A percentile compares a stretch with the other conserved stretches of the same genome.
These are phyloP conservation scores for Phataginus tetradactyla DNA, from an alignment of 2,797 vertebrate species.

Conservation along the genomic window DNA sequence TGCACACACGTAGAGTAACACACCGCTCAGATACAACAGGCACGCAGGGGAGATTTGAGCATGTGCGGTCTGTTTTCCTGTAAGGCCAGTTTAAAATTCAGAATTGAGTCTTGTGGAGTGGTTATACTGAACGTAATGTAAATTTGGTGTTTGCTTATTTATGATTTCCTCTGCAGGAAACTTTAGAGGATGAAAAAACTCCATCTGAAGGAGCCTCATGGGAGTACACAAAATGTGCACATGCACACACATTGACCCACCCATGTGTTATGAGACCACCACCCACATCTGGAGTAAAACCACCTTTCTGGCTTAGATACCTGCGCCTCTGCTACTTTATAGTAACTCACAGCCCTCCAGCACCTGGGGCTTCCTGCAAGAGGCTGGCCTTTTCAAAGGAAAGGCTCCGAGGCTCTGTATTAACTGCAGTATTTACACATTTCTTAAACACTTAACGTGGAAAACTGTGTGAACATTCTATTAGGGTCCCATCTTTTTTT, in stretches of 20 bases:
- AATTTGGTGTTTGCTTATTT: not conserved
- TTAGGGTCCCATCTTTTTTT: not conserved
- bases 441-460: not conserved
- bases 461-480: not conserved
- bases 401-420: fast-evolving
- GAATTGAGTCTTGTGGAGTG: not conserved
- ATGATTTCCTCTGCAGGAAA: not conserved
- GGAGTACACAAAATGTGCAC: not conserved
- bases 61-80: not conserved
- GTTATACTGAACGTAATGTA: not conserved
- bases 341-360: not conserved
- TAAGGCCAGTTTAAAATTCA: not conserved
- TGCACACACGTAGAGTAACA: too few species aligned
- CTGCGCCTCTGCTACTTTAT: not conserved
- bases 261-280: not conserved
- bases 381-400: not conserved
- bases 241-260: not conserved
- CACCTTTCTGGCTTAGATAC: not conserved
- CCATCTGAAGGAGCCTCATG: not conserved
- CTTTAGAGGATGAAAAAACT: not conserved
- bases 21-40: not conserved
- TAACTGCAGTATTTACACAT: too few species aligned
- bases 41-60: too few species aligned
- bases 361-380: not conserved
- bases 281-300: not conserved